Evolutionary conservation across 2,797 vertebrate species (phyloP), one percentile per base, ranked within the genome.

Genomic region (Yasuhikotakia modesta): DNA sequence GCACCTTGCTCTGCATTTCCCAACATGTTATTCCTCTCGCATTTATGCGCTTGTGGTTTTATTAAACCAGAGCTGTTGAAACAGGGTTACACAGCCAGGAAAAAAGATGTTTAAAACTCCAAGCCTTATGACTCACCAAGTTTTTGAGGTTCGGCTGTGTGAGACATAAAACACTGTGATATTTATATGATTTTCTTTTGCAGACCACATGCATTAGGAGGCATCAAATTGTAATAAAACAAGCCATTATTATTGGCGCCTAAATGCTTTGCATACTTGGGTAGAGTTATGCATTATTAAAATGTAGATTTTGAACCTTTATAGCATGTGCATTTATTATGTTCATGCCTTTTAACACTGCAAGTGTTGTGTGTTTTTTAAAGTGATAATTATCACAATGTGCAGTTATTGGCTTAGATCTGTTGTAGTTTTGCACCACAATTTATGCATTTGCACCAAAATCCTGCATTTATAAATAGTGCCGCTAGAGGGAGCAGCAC

Each of bases 1-100:
- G 73, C 64, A 73, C 13, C 65, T 76, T 81, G 79, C 73, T 82
- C 72, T 71, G 71, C 63, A 81, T 83, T 83, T 79, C 70, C 57
- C 53, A 79, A 43, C 39, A 10, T 43, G 39, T 43, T 10, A 43
- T 43, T 43, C 3, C n/a, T 43, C 50, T 60, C 35, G 52, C 21
- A 52, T 74, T 57, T 30, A 21, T 60, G 2, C 39, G 48, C 72
- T 53, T 35, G 14, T 81, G 55, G 53, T 13, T 65, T 45, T 77
- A 73, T 30, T 57, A 17, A 55, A 55, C 32, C 14, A 68, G 53
- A 27, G 32, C 67, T 74, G 53, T 55, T 68, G 46, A 76, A 83
- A 68, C 81, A 70, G 60, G 50, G 71, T 72, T 63, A 78, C 39
- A 45, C 53, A 80, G 39, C 46, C 30, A 69, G 14, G 27, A 24